Conservation (phyloP, 2,113 vertebrate genomes). For the Gila orcuttii region DNA sequence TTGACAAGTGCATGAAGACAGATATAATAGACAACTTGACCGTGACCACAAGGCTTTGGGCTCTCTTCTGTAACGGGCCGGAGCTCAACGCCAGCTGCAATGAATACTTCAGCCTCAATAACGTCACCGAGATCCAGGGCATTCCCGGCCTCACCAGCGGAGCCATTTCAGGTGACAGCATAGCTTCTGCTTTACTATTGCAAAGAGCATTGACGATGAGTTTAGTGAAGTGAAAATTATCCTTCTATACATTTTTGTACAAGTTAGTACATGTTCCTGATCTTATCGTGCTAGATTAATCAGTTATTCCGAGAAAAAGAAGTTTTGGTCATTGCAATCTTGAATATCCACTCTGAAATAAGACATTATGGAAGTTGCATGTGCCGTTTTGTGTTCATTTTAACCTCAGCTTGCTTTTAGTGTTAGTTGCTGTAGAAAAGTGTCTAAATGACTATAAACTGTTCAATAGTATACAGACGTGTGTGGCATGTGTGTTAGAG, state of each 20-base stretch:
- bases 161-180: constrained; percentile 78
- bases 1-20: constrained; percentile 84
- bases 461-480: neutral
- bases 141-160: constrained; percentile 90
- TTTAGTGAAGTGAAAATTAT: neutral
- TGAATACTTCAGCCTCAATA: constrained; percentile 85
- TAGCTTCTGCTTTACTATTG: too few relatives aligned
- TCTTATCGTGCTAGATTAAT: too few relatives aligned
- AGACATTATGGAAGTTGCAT: neutral
- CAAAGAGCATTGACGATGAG: too few relatives aligned
- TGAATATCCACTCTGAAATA: neutral
- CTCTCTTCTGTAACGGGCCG: constrained; percentile 81
- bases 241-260: neutral
- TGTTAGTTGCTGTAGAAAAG: neutral
- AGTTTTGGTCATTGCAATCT: neutral
- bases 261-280: too few relatives aligned
- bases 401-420: neutral
- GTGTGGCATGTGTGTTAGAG: too few relatives aligned
- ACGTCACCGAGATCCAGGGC: constrained; percentile 85
- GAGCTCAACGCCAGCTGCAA: constrained; percentile 80
- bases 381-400: neutral
- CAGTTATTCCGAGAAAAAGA: too few relatives aligned
- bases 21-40: constrained; percentile 74
- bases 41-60: constrained; percentile 80
- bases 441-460: neutral